Evolutionary conservation across 2,113 vertebrate species (phyloP).

Genomic region (Microtus ochrogaster): DNA sequence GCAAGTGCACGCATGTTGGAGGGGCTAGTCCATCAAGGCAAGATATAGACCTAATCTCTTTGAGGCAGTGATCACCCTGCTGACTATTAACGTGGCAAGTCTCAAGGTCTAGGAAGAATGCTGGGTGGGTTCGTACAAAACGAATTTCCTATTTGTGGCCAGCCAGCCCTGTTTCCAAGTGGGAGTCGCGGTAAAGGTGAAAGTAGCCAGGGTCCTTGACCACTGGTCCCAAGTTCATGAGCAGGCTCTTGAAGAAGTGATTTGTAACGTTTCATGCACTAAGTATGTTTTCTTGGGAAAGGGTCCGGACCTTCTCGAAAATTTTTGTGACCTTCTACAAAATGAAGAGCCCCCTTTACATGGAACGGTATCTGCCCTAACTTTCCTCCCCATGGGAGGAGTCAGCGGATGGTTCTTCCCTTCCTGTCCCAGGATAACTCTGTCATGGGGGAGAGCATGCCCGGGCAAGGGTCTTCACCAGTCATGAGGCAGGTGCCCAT

Average conservation of each 20-base stretch:
- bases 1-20: no score
- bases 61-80: not conserved
- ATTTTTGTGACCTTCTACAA: not conserved
- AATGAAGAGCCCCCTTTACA: not conserved
- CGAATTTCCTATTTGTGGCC: not conserved
- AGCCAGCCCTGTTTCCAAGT: not conserved
- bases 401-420: not conserved
- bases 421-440: not conserved
- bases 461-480: not conserved
- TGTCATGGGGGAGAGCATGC: not conserved
- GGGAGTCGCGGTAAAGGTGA: not conserved
- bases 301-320: not conserved
- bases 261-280: not conserved
- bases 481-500: not conserved
- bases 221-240: not conserved
- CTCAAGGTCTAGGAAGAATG: not conserved
- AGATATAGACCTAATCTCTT: not conserved
- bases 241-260: not conserved
- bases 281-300: constrained; percentile 9
- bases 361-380: not conserved
- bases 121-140: not conserved
- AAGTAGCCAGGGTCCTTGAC: not conserved
- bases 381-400: not conserved
- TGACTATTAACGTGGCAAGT: not conserved
- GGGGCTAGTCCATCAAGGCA: not conserved